These are phyloP conservation scores for Drosophila lacertosa DNA, from an alignment of 1,140 invertebrate genomes.

Conservation along the genomic window DNA sequence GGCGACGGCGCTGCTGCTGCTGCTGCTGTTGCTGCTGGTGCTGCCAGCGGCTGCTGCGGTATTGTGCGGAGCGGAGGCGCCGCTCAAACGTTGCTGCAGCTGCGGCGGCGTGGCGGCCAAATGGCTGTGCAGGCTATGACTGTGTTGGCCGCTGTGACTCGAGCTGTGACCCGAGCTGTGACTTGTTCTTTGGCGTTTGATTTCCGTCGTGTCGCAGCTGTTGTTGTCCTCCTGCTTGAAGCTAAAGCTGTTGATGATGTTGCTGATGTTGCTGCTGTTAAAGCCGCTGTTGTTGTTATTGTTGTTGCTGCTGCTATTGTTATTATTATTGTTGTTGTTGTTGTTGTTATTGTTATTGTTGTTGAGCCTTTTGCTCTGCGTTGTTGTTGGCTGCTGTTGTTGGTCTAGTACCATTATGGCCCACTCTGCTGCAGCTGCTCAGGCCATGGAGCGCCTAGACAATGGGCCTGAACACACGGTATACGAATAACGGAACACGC, in stretches of 20 bases:
- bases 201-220: constrained; percentile 14
- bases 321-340: constrained; percentile 33
- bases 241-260: constrained; percentile 29
- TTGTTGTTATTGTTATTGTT: constrained; percentile 58
- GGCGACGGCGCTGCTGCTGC: constrained; percentile 15
- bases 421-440: constrained; percentile 35
- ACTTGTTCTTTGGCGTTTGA: constrained; percentile 32
- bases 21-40: constrained; percentile 15
- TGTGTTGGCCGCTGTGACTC: neutral
- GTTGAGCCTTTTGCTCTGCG: too few species aligned
- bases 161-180: constrained; percentile 17
- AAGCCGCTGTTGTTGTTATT: constrained; percentile 18
- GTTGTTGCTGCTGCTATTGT: constrained; percentile 15
- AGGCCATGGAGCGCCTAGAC: constrained; percentile 43
- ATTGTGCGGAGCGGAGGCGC: constrained; percentile 18
- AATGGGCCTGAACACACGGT: constrained; percentile 13
- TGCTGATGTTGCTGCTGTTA: constrained; percentile 25
- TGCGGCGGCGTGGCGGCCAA: constrained; percentile 44
- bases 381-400: constrained; percentile 39
- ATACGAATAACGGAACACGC: constrained; percentile 5
- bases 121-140: constrained; percentile 22
- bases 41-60: constrained; percentile 16
- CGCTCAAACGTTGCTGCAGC: constrained; percentile 34
- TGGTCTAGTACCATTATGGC: constrained; percentile 80
- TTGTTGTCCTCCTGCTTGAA: constrained; percentile 44